Conservation (phyloP, 1,140 invertebrate species). For the Pseudobourletiella spinata region DNA sequence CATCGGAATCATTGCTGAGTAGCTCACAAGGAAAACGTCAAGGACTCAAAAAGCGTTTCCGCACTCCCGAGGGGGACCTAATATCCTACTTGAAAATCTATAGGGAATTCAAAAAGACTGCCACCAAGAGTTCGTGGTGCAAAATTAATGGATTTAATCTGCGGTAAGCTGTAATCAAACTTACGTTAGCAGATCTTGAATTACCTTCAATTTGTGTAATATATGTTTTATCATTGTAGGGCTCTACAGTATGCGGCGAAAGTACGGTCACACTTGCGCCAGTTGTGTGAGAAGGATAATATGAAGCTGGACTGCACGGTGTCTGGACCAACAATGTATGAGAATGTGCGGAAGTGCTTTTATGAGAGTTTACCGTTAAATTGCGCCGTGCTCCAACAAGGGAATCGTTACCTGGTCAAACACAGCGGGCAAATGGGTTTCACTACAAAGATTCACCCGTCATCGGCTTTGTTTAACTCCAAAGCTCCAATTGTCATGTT, state of each 20-base stretch:
- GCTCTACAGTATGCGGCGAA: conserved; percentile 75
- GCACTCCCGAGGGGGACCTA: conserved; percentile 81
- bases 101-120: conserved; percentile 61
- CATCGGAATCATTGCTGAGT: conserved; percentile 12
- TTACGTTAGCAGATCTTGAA: too few species aligned
- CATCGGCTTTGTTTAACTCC: conserved; percentile 62
- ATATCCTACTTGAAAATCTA: conserved; percentile 85
- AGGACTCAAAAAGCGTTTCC: neutral
- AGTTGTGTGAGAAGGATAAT: conserved; percentile 63
- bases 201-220: conserved; percentile 2
- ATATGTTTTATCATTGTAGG: conserved; percentile 44
- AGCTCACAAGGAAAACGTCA: neutral
- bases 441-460: conserved; percentile 68
- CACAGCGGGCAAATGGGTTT: neutral
- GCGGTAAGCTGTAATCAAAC: conserved; percentile 4
- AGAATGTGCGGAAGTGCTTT: conserved; percentile 54
- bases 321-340: conserved; percentile 64
- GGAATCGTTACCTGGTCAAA: conserved; percentile 5
- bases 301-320: conserved; percentile 41
- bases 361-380: conserved; percentile 7
- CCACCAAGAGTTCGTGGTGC: conserved; percentile 56
- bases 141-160: conserved; percentile 21
- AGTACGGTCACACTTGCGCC: conserved; percentile 69
- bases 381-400: neutral
- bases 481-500: conserved; percentile 74